Evolutionary conservation across 1,140 invertebrate genomes (phyloP).

Genomic region (Lepidurus couesii): DNA sequence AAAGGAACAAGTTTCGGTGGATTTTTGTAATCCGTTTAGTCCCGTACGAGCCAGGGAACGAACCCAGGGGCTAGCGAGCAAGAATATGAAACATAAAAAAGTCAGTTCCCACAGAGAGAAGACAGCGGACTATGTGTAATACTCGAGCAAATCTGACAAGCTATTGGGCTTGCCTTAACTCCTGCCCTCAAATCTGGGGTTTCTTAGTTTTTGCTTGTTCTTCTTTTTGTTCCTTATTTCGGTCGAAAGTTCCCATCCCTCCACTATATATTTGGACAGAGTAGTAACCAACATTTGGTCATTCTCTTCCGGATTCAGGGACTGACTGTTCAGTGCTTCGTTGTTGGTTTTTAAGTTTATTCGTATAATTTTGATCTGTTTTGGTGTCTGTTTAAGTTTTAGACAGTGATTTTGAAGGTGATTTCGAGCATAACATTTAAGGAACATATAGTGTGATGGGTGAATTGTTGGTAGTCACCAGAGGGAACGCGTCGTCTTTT

Average conservation of each 20-base stretch:
- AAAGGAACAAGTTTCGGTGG: background rate
- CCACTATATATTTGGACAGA: background rate
- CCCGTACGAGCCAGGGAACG: background rate
- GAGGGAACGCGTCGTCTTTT: background rate
- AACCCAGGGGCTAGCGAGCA: too few relatives aligned
- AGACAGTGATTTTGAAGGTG: too few relatives aligned
- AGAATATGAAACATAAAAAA: too few relatives aligned
- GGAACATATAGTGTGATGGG: background rate
- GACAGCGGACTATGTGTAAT: too few relatives aligned
- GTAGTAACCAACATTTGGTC: background rate
- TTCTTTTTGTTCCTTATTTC: background rate
- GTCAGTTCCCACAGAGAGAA: too few relatives aligned
- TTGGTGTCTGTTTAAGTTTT: too few relatives aligned
- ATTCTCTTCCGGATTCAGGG: background rate
- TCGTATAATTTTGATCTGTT: background rate
- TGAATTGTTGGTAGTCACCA: background rate
- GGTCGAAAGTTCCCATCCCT: background rate
- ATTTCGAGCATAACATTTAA: background rate
- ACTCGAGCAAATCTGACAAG: too few relatives aligned
- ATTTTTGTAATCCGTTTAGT: background rate
- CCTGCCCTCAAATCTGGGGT: background rate
- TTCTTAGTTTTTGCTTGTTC: background rate
- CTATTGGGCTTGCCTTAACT: background rate
- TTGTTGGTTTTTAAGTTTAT: background rate
- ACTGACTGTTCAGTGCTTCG: background rate